Conservation (phyloP, 2,888 invertebrate genomes). For the Thelaira solivaga region DNA sequence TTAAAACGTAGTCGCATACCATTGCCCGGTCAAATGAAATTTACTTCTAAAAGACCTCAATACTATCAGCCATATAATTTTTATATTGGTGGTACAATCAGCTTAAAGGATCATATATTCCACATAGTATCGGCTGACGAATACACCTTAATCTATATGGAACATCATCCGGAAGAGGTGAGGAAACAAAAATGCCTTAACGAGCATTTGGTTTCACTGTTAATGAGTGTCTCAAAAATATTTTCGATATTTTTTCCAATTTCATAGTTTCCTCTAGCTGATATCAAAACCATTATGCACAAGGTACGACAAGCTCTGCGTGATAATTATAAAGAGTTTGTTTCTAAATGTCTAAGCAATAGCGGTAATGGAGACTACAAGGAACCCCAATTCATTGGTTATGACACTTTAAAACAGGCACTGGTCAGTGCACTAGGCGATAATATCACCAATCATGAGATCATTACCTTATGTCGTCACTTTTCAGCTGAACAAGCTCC, state of each 20-base stretch:
- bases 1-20: conserved; percentile 83
- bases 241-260: neutral
- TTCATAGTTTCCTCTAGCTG: conserved; percentile 84
- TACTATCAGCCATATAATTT: conserved; percentile 88
- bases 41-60: conserved; percentile 84
- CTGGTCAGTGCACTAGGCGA: conserved; percentile 83
- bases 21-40: conserved; percentile 85
- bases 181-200: conserved; percentile 36
- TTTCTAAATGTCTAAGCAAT: conserved; percentile 82
- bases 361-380: conserved; percentile 57
- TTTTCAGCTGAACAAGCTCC: conserved; percentile 82
- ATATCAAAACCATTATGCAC: conserved; percentile 84
- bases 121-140: conserved; percentile 89
- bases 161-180: conserved; percentile 85
- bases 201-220: neutral
- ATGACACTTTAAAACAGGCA: conserved; percentile 78
- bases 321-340: conserved; percentile 86
- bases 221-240: neutral
- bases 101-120: conserved; percentile 88
- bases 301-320: conserved; percentile 84
- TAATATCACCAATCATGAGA: conserved; percentile 87
- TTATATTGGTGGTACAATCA: conserved; percentile 88
- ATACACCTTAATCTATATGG: conserved; percentile 92
- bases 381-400: conserved; percentile 68
- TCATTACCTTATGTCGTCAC: conserved; percentile 85